Base-by-base conservation (phyloP, 30 jellyfish, hydroid and myxozoan species). In the Turritopsis rubra region DNA sequence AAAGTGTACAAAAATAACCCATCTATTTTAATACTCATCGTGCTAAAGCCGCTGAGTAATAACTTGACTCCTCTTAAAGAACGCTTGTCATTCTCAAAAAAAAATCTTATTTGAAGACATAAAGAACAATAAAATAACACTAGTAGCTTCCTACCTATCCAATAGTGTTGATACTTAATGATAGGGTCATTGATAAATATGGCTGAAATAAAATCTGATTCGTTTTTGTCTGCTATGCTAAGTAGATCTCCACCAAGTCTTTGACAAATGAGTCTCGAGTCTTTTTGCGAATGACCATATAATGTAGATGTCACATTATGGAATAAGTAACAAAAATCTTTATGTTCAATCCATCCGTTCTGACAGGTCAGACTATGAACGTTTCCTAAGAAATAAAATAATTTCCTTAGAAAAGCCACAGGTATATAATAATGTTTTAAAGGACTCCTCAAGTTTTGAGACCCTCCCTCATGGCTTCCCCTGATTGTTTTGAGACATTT, bases 191-290 rank as follows among this genome's bases (percentile, higher is more conserved):
- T 88, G 13, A 41, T 41, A 71, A 79, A 87, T n/a, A 24, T 77
- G 1, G 70, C 52, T 5, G 92, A 76, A 72, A 93, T 29, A 79
- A 88, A 88, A 19, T 73, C 65, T 30, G 53, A 85, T 73, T 93
- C 99, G 8, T 54, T 52, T 8, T 66, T 53, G 72, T 88, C 86
- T 19, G 52, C 66, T 28, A 93, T 86, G 28, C 85, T 82, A 21
- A 86, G 83, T 52, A 93, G 87, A 75, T 88, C 96, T 1, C 96
- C 99, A 1, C 99, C 99, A 81, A 85, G 84, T 27, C 88, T 76
- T 86, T 88, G 91, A 82, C 99, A 93, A 22, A 89, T 89, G 13
- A 85, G 81, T 60, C 93, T 65, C 18, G 96, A 91, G 66, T 93
- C 91, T 18, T 72, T 52, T 96, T 95, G 85, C 53, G 84, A 74